These are phyloP conservation scores for Spisula subtruncata DNA, from an alignment of 2,888 invertebrate species.

Conservation along the genomic window DNA sequence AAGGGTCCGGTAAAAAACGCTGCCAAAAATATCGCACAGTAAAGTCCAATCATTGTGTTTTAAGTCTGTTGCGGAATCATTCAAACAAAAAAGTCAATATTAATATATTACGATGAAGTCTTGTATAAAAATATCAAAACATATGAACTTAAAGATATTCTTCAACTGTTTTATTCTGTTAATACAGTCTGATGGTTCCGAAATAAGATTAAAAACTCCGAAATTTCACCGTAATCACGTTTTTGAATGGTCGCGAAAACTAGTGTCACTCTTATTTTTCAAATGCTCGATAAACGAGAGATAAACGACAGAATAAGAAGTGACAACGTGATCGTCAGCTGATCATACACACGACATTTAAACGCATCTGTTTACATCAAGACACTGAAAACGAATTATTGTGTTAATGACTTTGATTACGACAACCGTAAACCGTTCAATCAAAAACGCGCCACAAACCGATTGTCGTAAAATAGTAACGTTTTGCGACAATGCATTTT, in stretches of 20 bases:
- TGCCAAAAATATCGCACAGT: conserved; percentile 13
- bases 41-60: not conserved
- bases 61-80: not conserved
- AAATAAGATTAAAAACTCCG: too few species aligned
- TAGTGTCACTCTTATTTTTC: not conserved
- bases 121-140: not conserved
- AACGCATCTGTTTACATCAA: not conserved
- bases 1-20: not conserved
- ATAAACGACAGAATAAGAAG: not conserved
- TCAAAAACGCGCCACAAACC: conserved; percentile 1
- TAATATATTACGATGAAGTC: not conserved
- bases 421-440: conserved; percentile 16
- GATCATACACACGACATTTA: not conserved
- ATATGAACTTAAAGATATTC: not conserved
- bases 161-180: too few species aligned
- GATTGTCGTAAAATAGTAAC: conserved; percentile 6
- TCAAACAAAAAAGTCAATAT: not conserved
- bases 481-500: not conserved
- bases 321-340: not conserved
- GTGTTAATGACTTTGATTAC: not conserved
- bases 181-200: not conserved
- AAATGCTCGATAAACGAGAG: not conserved
- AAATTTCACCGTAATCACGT: not conserved
- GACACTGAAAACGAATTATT: not conserved
- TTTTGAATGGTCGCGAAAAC: conserved; percentile 14